phyloP scores from a whole-genome alignment of 2,113 vertebrate genomes.

The Otis tarda region DNA sequence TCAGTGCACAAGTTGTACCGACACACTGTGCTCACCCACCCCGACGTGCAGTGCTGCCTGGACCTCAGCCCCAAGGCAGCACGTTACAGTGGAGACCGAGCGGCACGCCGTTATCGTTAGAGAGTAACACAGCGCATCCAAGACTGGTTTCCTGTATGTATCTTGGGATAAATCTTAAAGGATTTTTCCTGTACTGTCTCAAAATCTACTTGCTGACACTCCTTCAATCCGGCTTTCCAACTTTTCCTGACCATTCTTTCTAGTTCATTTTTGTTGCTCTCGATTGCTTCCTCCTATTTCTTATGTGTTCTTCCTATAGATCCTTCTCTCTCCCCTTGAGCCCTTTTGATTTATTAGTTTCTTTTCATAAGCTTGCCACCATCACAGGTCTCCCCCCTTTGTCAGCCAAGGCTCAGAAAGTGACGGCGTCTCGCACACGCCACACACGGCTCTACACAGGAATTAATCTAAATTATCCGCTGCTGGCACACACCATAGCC shows the following conservation, averaged over 20 bases:
- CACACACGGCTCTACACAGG: neutral
- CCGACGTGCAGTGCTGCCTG: neutral
- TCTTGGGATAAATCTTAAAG: neutral
- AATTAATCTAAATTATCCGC: neutral
- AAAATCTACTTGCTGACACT: neutral
- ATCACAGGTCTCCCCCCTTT: neutral
- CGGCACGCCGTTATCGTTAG: neutral
- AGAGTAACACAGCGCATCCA: neutral
- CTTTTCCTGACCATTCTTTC: neutral
- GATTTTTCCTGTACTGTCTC: neutral
- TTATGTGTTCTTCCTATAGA: neutral
- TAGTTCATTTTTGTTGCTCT: neutral
- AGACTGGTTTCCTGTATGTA: neutral
- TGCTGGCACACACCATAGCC: neutral
- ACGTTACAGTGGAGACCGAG: neutral
- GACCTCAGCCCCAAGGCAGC: neutral
- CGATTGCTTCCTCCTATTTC: neutral
- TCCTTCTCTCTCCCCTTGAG: neutral
- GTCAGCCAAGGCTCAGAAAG: neutral
- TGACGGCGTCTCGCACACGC: neutral
- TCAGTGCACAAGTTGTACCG: neutral
- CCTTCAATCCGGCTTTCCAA: neutral
- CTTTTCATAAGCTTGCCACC: neutral
- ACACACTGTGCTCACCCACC: neutral
- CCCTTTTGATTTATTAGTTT: neutral